phyloP scores from a whole-genome alignment of 2,797 vertebrate species.

The Carapus acus region DNA sequence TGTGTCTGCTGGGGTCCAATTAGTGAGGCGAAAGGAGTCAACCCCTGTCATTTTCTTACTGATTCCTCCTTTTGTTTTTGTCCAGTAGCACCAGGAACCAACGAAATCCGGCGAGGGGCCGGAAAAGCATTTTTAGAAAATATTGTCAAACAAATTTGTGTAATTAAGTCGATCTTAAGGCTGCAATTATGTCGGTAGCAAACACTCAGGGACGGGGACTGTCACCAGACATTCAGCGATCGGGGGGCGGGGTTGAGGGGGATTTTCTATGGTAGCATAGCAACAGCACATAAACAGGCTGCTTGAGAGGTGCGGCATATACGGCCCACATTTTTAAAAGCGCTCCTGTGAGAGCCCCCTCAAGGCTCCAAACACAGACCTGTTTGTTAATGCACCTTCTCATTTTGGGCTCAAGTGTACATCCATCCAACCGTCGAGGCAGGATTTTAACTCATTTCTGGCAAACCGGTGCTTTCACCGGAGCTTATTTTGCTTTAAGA shows the following conservation, averaged over 20 bases:
- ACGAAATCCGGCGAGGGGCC: conserved; percentile 26
- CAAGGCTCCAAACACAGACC: too few relatives aligned
- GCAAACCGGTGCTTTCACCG: conserved; percentile 13
- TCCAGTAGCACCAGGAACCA: conserved; percentile 32
- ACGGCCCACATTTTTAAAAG: conserved; percentile 51
- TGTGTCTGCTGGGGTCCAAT: conserved; percentile 54
- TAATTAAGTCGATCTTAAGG: conserved; percentile 22
- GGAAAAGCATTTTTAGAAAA: conserved; percentile 41
- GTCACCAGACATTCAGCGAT: conserved; percentile 33
- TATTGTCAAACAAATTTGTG: conserved; percentile 37
- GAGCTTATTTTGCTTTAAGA: too few relatives aligned
- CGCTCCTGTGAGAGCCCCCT: conserved; percentile 32
- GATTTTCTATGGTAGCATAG: conserved; percentile 51
- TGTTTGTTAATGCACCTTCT: conserved; percentile 12
- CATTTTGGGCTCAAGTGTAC: too few relatives aligned
- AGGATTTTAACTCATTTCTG: neutral
- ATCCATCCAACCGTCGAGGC: too few relatives aligned
- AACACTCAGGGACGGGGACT: conserved; percentile 16
- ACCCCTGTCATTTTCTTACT: conserved; percentile 28
- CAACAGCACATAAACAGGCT: conserved; percentile 65
- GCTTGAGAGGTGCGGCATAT: conserved; percentile 54
- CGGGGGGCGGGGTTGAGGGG: conserved; percentile 26
- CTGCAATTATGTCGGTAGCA: conserved; percentile 22
- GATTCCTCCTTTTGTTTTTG: conserved; percentile 40
- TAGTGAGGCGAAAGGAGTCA: conserved; percentile 49